Evolutionary conservation across 2,113 vertebrate genomes (phyloP).

Genomic region (Rhinolophus sinicus): DNA sequence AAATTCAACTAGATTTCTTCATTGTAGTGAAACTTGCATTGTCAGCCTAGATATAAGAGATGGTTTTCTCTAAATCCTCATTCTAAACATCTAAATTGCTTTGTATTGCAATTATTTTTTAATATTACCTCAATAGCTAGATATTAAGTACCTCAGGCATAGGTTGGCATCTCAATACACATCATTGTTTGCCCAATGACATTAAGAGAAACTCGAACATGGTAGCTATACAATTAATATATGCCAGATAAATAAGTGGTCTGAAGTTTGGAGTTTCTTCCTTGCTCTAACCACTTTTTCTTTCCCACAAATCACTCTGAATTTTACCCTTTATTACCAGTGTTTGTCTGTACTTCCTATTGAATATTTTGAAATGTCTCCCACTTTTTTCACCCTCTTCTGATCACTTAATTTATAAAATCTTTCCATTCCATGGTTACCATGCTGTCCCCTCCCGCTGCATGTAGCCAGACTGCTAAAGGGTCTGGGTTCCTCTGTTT

Average conservation of each 20-base stretch:
- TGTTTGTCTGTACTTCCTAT: neutral
- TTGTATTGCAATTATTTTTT: slow-evolving; percentile 27
- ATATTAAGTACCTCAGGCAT: neutral
- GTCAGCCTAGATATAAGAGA: neutral
- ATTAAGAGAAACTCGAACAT: slow-evolving; percentile 13
- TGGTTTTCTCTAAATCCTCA: neutral
- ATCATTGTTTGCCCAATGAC: neutral
- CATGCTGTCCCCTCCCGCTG: neutral
- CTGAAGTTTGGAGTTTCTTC: slow-evolving; percentile 4
- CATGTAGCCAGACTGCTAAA: neutral
- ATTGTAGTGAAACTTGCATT: neutral
- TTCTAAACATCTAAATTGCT: neutral
- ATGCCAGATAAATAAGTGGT: neutral
- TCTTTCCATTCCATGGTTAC: neutral
- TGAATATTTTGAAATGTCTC: slow-evolving; percentile 33
- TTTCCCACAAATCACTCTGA: neutral
- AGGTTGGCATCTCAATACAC: neutral
- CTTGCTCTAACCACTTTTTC: neutral
- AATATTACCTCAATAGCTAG: neutral
- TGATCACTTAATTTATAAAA: neutral
- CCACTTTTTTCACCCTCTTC: neutral
- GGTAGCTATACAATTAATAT: neutral
- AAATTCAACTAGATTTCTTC: neutral
- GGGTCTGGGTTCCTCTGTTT: neutral
- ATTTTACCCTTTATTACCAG: slow-evolving; percentile 1